Base-by-base conservation (phyloP, 2,888 invertebrate genomes). In the Drepanosiphum platanoidis region DNA sequence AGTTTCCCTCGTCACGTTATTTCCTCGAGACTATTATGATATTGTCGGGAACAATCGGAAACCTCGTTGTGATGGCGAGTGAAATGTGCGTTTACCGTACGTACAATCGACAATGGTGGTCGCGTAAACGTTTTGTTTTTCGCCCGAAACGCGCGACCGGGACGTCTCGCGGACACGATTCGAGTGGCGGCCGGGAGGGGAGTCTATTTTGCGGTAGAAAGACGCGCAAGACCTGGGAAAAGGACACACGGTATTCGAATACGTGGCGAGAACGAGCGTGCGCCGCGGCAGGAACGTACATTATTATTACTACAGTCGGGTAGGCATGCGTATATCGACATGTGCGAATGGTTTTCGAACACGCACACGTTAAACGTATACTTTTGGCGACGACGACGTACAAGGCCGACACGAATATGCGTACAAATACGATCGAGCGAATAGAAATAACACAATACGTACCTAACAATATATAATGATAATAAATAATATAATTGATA, bases 401-500 rank as follows among this genome's bases (percentile, higher is more conserved):
- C 52, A 52, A 52, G 52, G 52, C 18, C 52, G 52, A 3, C 52
- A 18, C 46, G 18, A 2, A 15, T 18, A 46, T 9, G 3, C 46
- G 3, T 52, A 22, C 0, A 15, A 2, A 15, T 46, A 15, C 46
- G 11, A 15, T 46, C 46, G 15, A 46, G 46, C 8, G 1, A 13
- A n/a, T n/a, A 42, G 42, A 9, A 9, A 15, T 46, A 46, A 46
- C 46, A 46, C 13, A 15, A 64, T 11, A 64, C 11, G 9, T 9
- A 64, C 27, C 15, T 64, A 30, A 30, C 30, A 27, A 64, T 64
- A 5, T 64, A 64, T n/a, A n/a, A 64, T 27, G 64, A 64, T 30
- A 64, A 30, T 30, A 61, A n/a, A 78, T 52, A 61, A 77, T 39
- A 78, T 78, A 78, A 78, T 78, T 78, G 78, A 78, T 78, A 78